Percentiles rank a stretch among this genome's conserved stretches.
phyloP scores from a whole-genome alignment of 30 jellyfish, hydroid and myxozoan species.

The Pseudorhiza aurosa region DNA sequence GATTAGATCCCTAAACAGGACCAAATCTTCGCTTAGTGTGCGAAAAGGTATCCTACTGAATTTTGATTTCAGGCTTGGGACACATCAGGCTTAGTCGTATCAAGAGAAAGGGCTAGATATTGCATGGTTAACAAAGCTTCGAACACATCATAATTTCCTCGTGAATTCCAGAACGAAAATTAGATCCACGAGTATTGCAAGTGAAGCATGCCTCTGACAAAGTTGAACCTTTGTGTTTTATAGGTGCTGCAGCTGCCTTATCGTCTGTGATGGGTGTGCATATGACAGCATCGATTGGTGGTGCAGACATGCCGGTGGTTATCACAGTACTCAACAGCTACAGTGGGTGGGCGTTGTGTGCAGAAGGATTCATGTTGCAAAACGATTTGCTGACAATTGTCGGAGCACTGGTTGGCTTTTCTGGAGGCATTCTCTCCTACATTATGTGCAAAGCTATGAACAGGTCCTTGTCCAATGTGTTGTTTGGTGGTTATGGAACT shows the following conservation, averaged over 20 bases:
- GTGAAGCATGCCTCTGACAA: too few relatives aligned
- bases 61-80: too few relatives aligned
- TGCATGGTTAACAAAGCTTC: too few relatives aligned
- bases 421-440: constrained; percentile 95
- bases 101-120: too few relatives aligned
- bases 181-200: too few relatives aligned
- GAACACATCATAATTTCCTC: too few relatives aligned
- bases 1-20: too few relatives aligned
- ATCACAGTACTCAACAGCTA: constrained; percentile 95
- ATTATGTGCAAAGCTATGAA: constrained; percentile 99
- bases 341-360: constrained; percentile 99
- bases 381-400: constrained; percentile 92
- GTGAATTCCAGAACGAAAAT: too few relatives aligned
- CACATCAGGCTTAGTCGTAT: not conserved
- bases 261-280: constrained; percentile 97
- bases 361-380: constrained; percentile 97
- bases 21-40: too few relatives aligned
- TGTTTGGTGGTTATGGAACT: constrained; percentile 97
- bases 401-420: constrained; percentile 97
- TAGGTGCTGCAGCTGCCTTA: constrained; percentile 94
- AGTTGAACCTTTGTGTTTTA: too few relatives aligned
- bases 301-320: constrained; percentile 99
- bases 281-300: constrained; percentile 99
- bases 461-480: constrained; percentile 87
- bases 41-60: too few relatives aligned